Evolutionary conservation across 2,113 vertebrate genomes (phyloP).

Genomic region (Mystacornis crossleyi): DNA sequence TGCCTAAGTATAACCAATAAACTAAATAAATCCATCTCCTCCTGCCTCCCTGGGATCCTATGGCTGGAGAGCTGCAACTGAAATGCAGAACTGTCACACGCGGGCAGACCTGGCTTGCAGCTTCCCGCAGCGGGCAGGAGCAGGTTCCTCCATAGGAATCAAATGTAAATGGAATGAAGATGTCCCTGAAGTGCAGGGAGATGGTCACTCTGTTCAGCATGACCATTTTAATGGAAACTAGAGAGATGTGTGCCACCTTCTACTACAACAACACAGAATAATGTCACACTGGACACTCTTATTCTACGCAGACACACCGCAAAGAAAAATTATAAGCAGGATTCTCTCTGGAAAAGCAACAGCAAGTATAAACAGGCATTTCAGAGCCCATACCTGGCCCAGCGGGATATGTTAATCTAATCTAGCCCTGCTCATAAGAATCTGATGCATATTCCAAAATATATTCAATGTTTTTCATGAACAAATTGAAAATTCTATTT

Average conservation of each 20-base stretch:
- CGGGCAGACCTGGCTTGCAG: not conserved
- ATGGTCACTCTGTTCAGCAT: not conserved
- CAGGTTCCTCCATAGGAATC: not conserved
- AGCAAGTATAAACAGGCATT: not conserved
- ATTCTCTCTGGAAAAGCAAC: not conserved
- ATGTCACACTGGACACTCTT: fast-evolving
- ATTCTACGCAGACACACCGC: not conserved
- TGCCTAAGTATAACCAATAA: not conserved
- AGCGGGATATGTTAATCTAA: not conserved
- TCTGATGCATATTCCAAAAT: not conserved
- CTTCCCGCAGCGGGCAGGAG: not conserved
- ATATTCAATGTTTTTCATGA: not conserved
- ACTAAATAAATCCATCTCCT: not conserved
- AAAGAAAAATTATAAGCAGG: not conserved
- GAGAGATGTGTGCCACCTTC: not conserved
- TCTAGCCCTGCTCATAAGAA: not conserved
- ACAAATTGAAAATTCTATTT: not conserved
- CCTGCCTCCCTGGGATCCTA: not conserved
- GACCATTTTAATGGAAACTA: not conserved
- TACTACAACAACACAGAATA: not conserved
- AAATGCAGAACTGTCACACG: fast-evolving
- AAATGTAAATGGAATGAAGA: not conserved
- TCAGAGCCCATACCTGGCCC: not conserved
- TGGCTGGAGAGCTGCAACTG: not conserved
- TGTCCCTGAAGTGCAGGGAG: not conserved